These are phyloP conservation scores for Fistularia commersonii DNA, from an alignment of 2,797 vertebrate species.

Conservation along the genomic window DNA sequence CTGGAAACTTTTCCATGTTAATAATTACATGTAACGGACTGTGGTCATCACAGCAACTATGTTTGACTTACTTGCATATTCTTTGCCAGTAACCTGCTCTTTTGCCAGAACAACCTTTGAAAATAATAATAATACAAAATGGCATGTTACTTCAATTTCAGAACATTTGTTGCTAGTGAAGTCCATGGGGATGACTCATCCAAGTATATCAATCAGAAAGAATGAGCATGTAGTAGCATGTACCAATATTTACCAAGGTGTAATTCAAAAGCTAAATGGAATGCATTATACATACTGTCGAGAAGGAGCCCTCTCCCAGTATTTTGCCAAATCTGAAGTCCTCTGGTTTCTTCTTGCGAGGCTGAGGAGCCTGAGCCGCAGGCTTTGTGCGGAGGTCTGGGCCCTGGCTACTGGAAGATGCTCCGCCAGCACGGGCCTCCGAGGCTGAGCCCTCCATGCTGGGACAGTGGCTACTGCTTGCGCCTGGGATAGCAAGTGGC, in stretches of 20 bases:
- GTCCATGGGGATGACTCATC: constrained; percentile 46
- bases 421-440: constrained; percentile 73
- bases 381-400: constrained; percentile 58
- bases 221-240: constrained; percentile 50
- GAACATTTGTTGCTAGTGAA: too few relatives aligned
- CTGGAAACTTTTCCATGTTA: too few relatives aligned
- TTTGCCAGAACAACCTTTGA: constrained; percentile 94
- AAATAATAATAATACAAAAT: background rate
- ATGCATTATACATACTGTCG: constrained; percentile 82
- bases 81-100: constrained; percentile 90
- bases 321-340: constrained; percentile 98
- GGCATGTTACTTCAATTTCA: too few relatives aligned
- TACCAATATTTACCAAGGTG: constrained; percentile 53
- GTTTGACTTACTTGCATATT: constrained; percentile 93
- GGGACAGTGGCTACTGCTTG: constrained; percentile 83
- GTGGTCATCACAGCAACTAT: background rate
- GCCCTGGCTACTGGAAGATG: constrained; percentile 72
- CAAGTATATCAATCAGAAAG: constrained; percentile 53
- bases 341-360: constrained; percentile 95
- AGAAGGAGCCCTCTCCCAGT: constrained; percentile 97
- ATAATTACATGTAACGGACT: too few relatives aligned
- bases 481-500: constrained; percentile 83
- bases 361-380: constrained; percentile 78
- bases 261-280: constrained; percentile 45
- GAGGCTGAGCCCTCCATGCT: constrained; percentile 84